Evolutionary conservation across 2,888 invertebrate species (phyloP).

Genomic region (Thalpophila matura): DNA sequence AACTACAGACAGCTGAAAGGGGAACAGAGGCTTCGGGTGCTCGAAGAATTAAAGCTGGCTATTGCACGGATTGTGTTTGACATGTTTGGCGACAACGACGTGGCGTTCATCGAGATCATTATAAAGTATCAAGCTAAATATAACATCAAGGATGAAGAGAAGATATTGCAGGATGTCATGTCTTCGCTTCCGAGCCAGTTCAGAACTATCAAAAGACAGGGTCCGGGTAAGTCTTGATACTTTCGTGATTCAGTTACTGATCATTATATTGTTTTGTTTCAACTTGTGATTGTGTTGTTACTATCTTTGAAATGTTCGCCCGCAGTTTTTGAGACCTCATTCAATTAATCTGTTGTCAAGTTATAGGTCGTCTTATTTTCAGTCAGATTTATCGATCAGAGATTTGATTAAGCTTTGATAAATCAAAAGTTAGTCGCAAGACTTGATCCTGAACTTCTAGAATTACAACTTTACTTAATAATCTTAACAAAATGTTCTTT

Average conservation of each 20-base stretch:
- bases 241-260: background rate
- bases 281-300: background rate
- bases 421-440: no score
- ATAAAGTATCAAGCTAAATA: conserved; percentile 79
- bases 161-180: conserved; percentile 76
- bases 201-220: conserved; percentile 72
- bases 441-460: no score
- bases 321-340: background rate
- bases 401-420: no score
- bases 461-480: no score
- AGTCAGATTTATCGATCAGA: no score
- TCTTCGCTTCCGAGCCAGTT: conserved; percentile 73
- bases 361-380: background rate
- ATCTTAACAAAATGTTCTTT: no score
- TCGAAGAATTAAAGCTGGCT: conserved; percentile 70
- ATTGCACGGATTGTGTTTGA: conserved; percentile 71
- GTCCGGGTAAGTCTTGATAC: conserved; percentile 76
- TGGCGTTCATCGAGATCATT: conserved; percentile 81
- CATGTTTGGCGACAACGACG: conserved; percentile 79
- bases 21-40: conserved; percentile 69
- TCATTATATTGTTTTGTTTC: background rate
- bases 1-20: conserved; percentile 61
- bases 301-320: background rate
- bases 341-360: background rate
- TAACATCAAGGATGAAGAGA: conserved; percentile 71